Evolutionary conservation across 2,888 invertebrate species (phyloP), one percentile per base, ranked within the genome.

Genomic region (Dorcus hopei): DNA sequence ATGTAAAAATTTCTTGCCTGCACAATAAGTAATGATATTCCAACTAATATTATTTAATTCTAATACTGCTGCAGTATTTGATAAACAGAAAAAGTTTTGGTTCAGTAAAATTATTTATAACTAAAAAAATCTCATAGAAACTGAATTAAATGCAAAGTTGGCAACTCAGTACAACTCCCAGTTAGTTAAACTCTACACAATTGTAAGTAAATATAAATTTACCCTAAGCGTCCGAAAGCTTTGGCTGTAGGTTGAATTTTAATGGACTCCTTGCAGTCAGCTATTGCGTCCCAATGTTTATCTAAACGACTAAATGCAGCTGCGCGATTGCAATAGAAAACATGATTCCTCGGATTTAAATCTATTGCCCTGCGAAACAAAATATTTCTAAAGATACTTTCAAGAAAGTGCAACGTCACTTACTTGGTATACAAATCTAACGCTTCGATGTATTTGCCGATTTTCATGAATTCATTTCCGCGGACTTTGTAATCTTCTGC

Each of bases 301-400:
- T 90, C 90, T 65, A 97, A 80, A 74, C 95, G 94, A 74, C 92
- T 96, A 76, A 91, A 90, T 0, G 97, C 96, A 1, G 98, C 98
- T 48, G 98, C 99, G 66, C 98, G 87, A 77, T 99, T 99, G 77
- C 97, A 97, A 77, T 93, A 98, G 80, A 91, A 98, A 38, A 98
- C 93, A 0, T 97, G 90, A 81, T 97, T 97, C 61, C 85, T 85
- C 23, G 89, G 87, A 76, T 97, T 93, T 57, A 95, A 80, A 69
- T 88, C 84, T 65, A 99, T 93, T 9, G 98, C 97, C 69, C 93
- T 90, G 66, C 75, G 82, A 79, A 61, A 55, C 48, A 50, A 45
- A 47, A 48, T 39, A 57, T 57, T 38, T 38, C n/a, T 48, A 41
- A 52, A 6, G 19, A 42, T 55, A 42, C 54, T 64, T 55, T 51